Percentiles rank a stretch among this genome's conserved stretches.
phyloP scores from a whole-genome alignment of 1,140 invertebrate genomes.

The Daktulosphaira vitifoliae region DNA sequence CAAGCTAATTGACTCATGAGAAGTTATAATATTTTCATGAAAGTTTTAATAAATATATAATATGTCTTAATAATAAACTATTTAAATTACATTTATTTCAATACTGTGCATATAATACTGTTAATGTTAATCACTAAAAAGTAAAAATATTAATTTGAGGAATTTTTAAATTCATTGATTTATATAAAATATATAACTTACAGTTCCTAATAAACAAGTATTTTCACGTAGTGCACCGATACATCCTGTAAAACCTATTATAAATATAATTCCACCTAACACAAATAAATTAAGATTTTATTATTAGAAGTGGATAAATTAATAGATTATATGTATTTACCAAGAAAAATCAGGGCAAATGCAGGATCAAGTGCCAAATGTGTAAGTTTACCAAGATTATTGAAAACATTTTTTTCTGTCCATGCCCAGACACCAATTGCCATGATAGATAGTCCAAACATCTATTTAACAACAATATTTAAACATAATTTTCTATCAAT shows the following conservation, averaged over 20 bases:
- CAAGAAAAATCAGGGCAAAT: constrained; percentile 86
- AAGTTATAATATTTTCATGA: too few species aligned
- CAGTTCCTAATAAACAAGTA: constrained; percentile 76
- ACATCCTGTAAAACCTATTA: constrained; percentile 94
- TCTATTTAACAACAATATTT: constrained; percentile 50
- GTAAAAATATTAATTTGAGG: too few species aligned
- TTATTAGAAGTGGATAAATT: too few species aligned
- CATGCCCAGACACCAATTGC: constrained; percentile 93
- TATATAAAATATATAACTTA: constrained; percentile 42
- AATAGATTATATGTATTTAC: constrained; percentile 44
- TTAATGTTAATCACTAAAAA: too few species aligned
- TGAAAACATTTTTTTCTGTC: constrained; percentile 94
- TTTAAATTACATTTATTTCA: too few species aligned
- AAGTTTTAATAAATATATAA: too few species aligned
- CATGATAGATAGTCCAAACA: constrained; percentile 73
- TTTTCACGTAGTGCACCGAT: constrained; percentile 89
- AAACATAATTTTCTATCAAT: neutral
- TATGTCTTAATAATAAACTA: too few species aligned
- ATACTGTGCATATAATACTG: too few species aligned
- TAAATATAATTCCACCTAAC: constrained; percentile 74
- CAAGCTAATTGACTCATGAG: too few species aligned
- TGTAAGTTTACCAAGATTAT: constrained; percentile 79
- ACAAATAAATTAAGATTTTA: neutral
- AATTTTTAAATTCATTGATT: too few species aligned
- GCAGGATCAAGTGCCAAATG: constrained; percentile 89